Base-by-base conservation (phyloP, 2,888 invertebrate genomes). In the Germaria angustata region DNA sequence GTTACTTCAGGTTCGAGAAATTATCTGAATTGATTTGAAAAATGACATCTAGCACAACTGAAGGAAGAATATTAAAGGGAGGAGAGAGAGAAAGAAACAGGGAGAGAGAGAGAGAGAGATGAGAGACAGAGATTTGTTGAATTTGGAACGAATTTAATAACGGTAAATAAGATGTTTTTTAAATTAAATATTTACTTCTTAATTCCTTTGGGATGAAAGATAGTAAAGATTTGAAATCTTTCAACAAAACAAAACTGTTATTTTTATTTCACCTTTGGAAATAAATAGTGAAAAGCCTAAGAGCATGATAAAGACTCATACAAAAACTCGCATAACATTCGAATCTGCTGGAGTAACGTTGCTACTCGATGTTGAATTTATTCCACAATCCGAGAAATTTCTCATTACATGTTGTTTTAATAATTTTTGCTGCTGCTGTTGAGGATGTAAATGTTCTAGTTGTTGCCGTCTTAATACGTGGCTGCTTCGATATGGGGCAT, bases 311-410 rank as follows among this genome's bases (percentile, higher is more conserved):
- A 63, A 3, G 17, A 13, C 44, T 78, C 68, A 84, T 36, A 80
- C 84, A 75, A 88, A 87, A 66, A 88, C 88, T 32, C 89, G 89
- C 87, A 88, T 88, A 68, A 88, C 81, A 86, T 89, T 87, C 80
- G 66, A 83, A 84, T 84, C 85, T 72, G 80, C 61, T 46, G 76
- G 81, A 15, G 77, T 55, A 17, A 46, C 69, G 34, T 17, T 80
- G 2, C 55, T 66, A 72, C 53, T 80, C 69, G 75, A 51, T n/a
- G 78, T 71, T 68, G 82, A 63, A 69, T 86, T 88, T 69, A 87
- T 87, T 79, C 89, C 86, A 75, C 85, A 88, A 68, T 88, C 88
- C 15, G 89, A 88, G 20, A 89, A 69, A 0, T 86, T 89, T 46
- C 88, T 87, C 71, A 88, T 44, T 61, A 89, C 81, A 66, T 89